A percentile compares a stretch with the other conserved stretches of the same genome.
Conservation (phyloP, 2,113 vertebrate species). For the Promerops cafer region DNA sequence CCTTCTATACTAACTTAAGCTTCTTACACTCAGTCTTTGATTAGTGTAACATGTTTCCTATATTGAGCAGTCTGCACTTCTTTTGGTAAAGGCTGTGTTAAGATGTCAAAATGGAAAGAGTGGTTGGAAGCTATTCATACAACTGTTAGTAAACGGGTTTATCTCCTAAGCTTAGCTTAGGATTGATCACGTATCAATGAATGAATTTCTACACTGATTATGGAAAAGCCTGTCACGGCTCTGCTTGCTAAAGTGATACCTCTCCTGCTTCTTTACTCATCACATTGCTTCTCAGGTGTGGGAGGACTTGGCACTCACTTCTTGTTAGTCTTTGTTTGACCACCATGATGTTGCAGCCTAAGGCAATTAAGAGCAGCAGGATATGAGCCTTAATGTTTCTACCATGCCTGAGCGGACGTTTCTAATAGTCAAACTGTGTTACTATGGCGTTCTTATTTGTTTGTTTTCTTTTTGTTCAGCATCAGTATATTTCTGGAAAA, state of each 20-base stretch:
- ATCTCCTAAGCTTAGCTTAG: not conserved
- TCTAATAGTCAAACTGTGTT: not conserved
- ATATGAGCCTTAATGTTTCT: not conserved
- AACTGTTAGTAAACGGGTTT: not conserved
- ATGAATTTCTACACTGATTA: not conserved
- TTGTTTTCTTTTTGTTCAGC: not conserved
- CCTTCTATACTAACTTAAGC: not conserved
- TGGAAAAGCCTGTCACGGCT: not conserved
- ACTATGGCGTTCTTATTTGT: not conserved
- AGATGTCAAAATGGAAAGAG: not conserved
- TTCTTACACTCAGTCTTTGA: not conserved
- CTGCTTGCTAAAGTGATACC: not conserved
- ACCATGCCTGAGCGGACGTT: not conserved
- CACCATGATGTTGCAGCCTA: not conserved
- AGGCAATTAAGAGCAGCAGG: not conserved
- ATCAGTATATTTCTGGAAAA: not conserved
- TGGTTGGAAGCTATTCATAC: not conserved
- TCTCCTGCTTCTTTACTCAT: not conserved
- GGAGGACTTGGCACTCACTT: not conserved
- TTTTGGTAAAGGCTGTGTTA: not conserved
- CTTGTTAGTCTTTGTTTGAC: not conserved
- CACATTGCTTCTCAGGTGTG: not conserved
- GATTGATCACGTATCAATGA: not conserved
- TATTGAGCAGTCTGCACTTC: not conserved
- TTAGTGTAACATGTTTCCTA: not conserved